These are phyloP conservation scores for Poecile atricapillus DNA, from an alignment of 2,113 vertebrate species.

Conservation along the genomic window DNA sequence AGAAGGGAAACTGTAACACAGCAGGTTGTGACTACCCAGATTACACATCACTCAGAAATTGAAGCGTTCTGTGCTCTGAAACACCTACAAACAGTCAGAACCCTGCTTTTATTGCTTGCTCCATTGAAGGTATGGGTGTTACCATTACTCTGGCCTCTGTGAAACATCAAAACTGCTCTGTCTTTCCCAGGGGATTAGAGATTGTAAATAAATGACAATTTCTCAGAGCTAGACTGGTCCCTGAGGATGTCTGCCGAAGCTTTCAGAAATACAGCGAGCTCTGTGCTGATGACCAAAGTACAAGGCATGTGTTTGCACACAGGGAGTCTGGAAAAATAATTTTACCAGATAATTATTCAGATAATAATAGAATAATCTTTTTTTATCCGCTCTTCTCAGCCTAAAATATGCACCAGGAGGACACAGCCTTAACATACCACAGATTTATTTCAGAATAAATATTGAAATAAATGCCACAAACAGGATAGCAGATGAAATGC, in stretches of 20 bases:
- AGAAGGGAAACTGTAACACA: background rate
- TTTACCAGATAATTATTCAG: background rate
- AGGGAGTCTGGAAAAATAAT: constrained; percentile 12
- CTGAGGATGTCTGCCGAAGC: background rate
- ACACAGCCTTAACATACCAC: background rate
- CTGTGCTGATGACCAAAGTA: background rate
- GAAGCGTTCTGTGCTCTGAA: background rate
- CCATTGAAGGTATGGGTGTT: background rate
- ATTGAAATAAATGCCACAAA: background rate
- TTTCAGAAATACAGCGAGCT: background rate
- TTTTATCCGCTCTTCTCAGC: background rate
- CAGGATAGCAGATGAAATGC: background rate
- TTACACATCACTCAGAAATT: background rate
- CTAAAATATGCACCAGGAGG: background rate
- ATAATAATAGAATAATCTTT: constrained; percentile 7
- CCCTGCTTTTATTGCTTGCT: background rate
- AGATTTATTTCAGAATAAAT: background rate
- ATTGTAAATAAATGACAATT: background rate
- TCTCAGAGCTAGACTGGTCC: background rate
- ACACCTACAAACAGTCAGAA: background rate
- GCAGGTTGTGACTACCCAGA: background rate
- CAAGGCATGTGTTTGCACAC: background rate
- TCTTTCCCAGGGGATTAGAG: background rate
- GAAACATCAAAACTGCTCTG: background rate
- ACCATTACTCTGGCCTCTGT: background rate